Conservation (phyloP, 2,797 vertebrate species). For the Acipenser oxyrinchus region DNA sequence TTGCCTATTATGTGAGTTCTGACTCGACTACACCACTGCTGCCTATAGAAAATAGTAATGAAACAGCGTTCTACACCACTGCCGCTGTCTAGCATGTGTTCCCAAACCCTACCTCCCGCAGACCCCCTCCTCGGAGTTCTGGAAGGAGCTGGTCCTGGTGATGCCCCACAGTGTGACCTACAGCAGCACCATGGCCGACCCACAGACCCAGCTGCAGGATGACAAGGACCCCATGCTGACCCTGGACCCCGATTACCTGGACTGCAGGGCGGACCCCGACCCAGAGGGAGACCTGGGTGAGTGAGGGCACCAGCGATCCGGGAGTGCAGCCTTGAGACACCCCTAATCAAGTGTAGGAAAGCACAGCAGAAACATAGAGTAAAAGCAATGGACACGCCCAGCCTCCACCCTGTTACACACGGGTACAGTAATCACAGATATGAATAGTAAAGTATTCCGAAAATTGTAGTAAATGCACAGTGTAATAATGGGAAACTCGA, state of each 20-base stretch:
- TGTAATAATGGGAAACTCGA: no score
- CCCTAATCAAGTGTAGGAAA: no score
- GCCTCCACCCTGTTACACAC: no score
- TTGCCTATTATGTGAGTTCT: no score
- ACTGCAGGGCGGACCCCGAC: slow-evolving; percentile 55
- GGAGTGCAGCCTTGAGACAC: background rate
- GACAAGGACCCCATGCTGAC: slow-evolving; percentile 94
- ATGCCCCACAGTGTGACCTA: slow-evolving; percentile 73
- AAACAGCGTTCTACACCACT: background rate
- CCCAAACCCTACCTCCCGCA: slow-evolving; percentile 28
- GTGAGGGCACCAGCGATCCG: background rate
- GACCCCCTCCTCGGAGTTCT: slow-evolving; percentile 81
- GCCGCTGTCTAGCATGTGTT: background rate
- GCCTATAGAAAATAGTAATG: no score
- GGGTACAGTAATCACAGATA: no score
- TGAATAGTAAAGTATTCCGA: no score
- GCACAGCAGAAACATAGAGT: no score
- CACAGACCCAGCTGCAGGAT: slow-evolving; percentile 77
- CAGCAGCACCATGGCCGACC: slow-evolving; percentile 59
- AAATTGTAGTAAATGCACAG: no score
- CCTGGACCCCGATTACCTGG: slow-evolving; percentile 60
- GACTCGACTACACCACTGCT: no score
- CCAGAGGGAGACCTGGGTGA: slow-evolving; percentile 78
- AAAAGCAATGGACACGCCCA: no score
- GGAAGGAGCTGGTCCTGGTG: slow-evolving; percentile 82